Conservation (phyloP, 1,140 invertebrate species). For the Bicyclus anynana region DNA sequence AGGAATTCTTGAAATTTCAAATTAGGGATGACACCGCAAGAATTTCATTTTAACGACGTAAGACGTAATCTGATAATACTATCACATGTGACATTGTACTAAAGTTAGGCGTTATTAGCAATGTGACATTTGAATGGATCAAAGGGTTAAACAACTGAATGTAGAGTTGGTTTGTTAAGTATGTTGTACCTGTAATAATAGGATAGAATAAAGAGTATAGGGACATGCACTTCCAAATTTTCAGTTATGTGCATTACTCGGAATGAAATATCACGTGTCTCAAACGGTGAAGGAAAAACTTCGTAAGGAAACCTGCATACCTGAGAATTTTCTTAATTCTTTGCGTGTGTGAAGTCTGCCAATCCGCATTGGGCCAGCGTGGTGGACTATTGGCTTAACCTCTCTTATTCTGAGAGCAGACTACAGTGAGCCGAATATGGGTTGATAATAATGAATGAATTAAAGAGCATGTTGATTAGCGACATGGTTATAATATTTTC, state of each 20-base stretch:
- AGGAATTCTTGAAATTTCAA: constrained; percentile 30
- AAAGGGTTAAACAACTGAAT: not conserved
- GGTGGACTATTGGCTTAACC: too few relatives aligned
- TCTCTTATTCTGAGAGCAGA: too few relatives aligned
- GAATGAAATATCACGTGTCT: too few relatives aligned
- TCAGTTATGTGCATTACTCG: too few relatives aligned
- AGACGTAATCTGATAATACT: constrained; percentile 50
- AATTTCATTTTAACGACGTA: constrained; percentile 24
- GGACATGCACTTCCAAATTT: too few relatives aligned
- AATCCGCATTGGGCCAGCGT: too few relatives aligned
- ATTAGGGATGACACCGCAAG: constrained; percentile 35
- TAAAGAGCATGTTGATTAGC: not conserved
- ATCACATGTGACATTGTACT: constrained; percentile 32
- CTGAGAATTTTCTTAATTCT: too few relatives aligned
- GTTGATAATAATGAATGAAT: not conserved
- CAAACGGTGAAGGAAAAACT: too few relatives aligned
- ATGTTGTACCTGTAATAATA: not conserved
- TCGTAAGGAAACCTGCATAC: too few relatives aligned
- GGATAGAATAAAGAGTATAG: not conserved
- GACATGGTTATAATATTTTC: too few relatives aligned
- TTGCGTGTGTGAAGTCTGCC: too few relatives aligned
- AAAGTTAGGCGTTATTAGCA: constrained; percentile 1
- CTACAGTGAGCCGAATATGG: too few relatives aligned
- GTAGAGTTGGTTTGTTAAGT: not conserved
- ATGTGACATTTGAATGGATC: not conserved